These are phyloP conservation scores for Crematogaster levior DNA, from an alignment of 2,888 invertebrate genomes.

Conservation along the genomic window DNA sequence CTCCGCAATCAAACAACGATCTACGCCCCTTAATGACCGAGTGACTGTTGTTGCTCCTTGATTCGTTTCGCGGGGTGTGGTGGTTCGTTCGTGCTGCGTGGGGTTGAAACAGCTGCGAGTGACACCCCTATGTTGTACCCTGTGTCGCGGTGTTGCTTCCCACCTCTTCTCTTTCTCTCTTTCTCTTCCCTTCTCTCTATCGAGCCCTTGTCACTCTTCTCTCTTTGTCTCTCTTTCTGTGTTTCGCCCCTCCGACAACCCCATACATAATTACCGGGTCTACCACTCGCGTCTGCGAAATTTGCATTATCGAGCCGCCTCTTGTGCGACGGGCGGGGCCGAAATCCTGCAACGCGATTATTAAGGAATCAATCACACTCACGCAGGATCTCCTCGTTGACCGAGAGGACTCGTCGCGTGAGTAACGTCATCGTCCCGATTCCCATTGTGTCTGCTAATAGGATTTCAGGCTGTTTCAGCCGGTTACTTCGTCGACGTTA, in stretches of 20 bases:
- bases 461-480: conserved; percentile 39
- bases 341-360: conserved; percentile 70
- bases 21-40: conserved; percentile 81
- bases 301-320: conserved; percentile 77
- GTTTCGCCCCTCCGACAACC: conserved; percentile 60
- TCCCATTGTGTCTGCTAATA: conserved; percentile 39
- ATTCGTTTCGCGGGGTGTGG: conserved; percentile 66
- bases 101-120: conserved; percentile 81
- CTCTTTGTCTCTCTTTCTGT: conserved; percentile 48
- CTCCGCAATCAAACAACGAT: conserved; percentile 81
- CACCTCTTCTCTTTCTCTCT: conserved; percentile 30
- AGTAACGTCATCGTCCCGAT: conserved; percentile 41
- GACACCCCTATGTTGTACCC: conserved; percentile 77
- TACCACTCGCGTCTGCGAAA: conserved; percentile 69
- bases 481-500: conserved; percentile 46
- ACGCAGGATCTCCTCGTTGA: conserved; percentile 29
- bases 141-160: conserved; percentile 62
- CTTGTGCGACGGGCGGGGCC: conserved; percentile 46
- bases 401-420: conserved; percentile 25
- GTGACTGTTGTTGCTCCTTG: conserved; percentile 77
- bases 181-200: conserved; percentile 12
- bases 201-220: conserved; percentile 14
- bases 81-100: conserved; percentile 66
- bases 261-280: conserved; percentile 76
- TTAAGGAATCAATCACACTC: conserved; percentile 76